A percentile compares a stretch with the other conserved stretches of the same genome.
phyloP scores from a whole-genome alignment of 2,797 vertebrate genomes.

The Tympanoctomys barrerae region DNA sequence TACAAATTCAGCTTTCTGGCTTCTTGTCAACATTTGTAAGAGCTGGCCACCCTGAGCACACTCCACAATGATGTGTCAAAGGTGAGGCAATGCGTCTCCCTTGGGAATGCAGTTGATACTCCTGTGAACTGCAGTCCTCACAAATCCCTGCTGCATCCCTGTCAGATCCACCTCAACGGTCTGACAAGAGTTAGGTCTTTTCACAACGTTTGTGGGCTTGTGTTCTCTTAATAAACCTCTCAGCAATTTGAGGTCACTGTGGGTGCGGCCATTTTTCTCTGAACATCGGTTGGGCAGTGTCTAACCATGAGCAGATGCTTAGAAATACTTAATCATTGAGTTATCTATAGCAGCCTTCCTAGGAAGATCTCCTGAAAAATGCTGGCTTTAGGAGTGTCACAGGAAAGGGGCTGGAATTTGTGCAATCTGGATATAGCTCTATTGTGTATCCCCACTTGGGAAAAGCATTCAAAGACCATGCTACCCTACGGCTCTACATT shows the following conservation, averaged over 20 bases:
- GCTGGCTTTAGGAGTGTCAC: not conserved
- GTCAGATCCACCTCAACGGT: not conserved
- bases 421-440: not conserved
- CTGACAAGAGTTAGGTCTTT: not conserved
- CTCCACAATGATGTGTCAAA: rapidly evolving
- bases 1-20: not conserved
- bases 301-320: not conserved
- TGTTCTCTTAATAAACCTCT: not conserved
- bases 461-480: not conserved
- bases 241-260: not conserved
- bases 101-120: not conserved
- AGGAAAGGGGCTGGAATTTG: not conserved
- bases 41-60: not conserved
- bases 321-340: not conserved
- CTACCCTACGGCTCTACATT: not conserved
- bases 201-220: not conserved
- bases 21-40: not conserved
- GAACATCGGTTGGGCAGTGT: not conserved
- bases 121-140: not conserved
- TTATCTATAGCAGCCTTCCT: not conserved
- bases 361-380: not conserved
- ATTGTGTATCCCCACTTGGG: not conserved
- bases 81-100: not conserved
- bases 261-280: not conserved
- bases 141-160: not conserved